phyloP scores from a whole-genome alignment of 2,888 invertebrate species.

The Cantharis flavilabris region DNA sequence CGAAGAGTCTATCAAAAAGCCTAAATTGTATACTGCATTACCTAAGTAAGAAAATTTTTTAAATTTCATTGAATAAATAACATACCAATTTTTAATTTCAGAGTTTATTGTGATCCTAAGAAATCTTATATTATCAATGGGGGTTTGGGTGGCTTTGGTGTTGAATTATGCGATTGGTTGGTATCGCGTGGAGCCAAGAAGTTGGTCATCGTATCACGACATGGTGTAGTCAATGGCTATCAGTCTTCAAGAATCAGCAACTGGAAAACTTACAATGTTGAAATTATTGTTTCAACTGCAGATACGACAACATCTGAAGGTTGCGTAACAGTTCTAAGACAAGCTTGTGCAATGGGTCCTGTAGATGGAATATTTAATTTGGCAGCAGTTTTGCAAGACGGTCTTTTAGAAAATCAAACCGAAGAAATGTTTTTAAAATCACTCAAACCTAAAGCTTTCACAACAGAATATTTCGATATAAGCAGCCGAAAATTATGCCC shows the following conservation, averaged over 20 bases:
- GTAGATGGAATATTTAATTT: constrained; percentile 89
- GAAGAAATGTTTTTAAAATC: constrained; percentile 69
- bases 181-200: constrained; percentile 78
- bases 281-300: constrained; percentile 68
- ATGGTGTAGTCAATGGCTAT: constrained; percentile 80
- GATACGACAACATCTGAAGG: constrained; percentile 74
- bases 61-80: constrained; percentile 38
- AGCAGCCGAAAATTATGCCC: constrained; percentile 49
- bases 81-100: constrained; percentile 37
- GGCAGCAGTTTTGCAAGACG: constrained; percentile 79
- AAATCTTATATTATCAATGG: constrained; percentile 69
- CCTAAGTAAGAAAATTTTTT: neutral
- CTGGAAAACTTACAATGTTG: constrained; percentile 73
- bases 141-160: constrained; percentile 88
- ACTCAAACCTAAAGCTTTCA: constrained; percentile 74
- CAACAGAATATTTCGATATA: constrained; percentile 75
- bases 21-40: neutral
- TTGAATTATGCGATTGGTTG: constrained; percentile 86
- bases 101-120: constrained; percentile 60
- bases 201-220: constrained; percentile 78
- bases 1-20: constrained; percentile 33
- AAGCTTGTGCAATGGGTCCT: constrained; percentile 66
- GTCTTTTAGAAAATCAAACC: constrained; percentile 77
- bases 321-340: constrained; percentile 68
- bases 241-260: constrained; percentile 73